A percentile compares a stretch with the other conserved stretches of the same genome.
Evolutionary conservation across 2,888 invertebrate species (phyloP).

Genomic region (Hofmannophila pseudospretella): DNA sequence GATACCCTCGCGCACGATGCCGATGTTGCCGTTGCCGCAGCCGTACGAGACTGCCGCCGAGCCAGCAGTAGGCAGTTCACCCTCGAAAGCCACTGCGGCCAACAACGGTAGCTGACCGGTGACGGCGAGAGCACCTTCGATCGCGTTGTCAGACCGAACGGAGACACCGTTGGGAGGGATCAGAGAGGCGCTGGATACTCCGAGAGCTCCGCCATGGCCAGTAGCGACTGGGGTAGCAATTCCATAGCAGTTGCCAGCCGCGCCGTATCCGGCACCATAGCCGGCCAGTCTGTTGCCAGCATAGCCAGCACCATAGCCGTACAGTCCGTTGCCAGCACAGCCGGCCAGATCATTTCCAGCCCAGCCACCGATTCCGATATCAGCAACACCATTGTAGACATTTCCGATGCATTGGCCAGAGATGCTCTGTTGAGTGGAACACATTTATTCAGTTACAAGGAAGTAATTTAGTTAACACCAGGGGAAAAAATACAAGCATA

Average conservation of each 20-base stretch:
- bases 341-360: too few relatives aligned
- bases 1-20: background rate
- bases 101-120: conserved; percentile 32
- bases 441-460: too few relatives aligned
- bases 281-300: background rate
- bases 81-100: conserved; percentile 29
- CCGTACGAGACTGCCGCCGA: conserved; percentile 24
- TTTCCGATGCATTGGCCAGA: conserved; percentile 18
- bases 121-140: conserved; percentile 29
- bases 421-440: too few relatives aligned
- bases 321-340: too few relatives aligned
- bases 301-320: too few relatives aligned
- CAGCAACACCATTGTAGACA: conserved; percentile 7
- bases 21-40: conserved; percentile 20
- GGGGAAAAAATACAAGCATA: too few relatives aligned
- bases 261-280: background rate
- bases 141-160: conserved; percentile 38
- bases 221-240: conserved; percentile 18
- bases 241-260: conserved; percentile 17
- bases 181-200: conserved; percentile 23
- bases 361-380: too few relatives aligned
- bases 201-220: conserved; percentile 27
- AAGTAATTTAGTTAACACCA: too few relatives aligned
- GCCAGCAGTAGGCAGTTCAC: conserved; percentile 30
- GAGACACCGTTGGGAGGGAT: conserved; percentile 33